Percentiles rank a stretch among this genome's conserved stretches.
Evolutionary conservation across 2,888 invertebrate genomes (phyloP).

Genomic region (Reticulitermes lucifugus): DNA sequence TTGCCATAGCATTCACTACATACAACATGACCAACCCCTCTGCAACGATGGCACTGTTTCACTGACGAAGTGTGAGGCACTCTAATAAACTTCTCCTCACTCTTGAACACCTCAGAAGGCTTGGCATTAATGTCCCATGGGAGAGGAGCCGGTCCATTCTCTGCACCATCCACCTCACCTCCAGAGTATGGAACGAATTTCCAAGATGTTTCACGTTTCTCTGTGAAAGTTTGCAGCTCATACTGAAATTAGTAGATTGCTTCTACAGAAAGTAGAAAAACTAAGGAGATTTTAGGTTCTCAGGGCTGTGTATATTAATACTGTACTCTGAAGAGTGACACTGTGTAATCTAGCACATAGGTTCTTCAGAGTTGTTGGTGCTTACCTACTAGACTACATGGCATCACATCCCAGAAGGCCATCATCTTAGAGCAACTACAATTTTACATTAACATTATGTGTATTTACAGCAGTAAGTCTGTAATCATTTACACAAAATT

Average conservation of each 20-base stretch:
- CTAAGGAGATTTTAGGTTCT: too few species aligned
- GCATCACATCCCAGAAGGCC: too few species aligned
- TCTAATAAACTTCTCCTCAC: slow-evolving; percentile 63
- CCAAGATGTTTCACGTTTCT: slow-evolving; percentile 67
- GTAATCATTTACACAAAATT: too few species aligned
- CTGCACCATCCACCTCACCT: slow-evolving; percentile 62
- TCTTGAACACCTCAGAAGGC: slow-evolving; percentile 62
- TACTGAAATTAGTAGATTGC: slow-evolving; percentile 60
- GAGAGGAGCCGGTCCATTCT: slow-evolving; percentile 61
- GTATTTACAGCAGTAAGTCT: too few species aligned
- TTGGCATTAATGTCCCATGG: slow-evolving; percentile 65
- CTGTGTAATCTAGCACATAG: too few species aligned
- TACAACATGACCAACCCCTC: slow-evolving; percentile 60
- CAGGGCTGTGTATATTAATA: too few species aligned
- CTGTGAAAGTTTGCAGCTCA: slow-evolving; percentile 67
- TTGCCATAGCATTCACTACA: slow-evolving; percentile 63
- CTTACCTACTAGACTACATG: too few species aligned
- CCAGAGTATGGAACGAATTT: slow-evolving; percentile 65
- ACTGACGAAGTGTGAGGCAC: slow-evolving; percentile 67
- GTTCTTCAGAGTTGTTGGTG: too few species aligned
- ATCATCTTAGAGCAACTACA: too few species aligned
- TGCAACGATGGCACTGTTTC: slow-evolving; percentile 63
- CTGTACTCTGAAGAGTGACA: too few species aligned
- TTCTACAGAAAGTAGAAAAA: too few species aligned
- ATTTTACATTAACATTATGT: too few species aligned